phyloP scores from a whole-genome alignment of 2,113 vertebrate species.

The Cricetomys ansorgei region DNA sequence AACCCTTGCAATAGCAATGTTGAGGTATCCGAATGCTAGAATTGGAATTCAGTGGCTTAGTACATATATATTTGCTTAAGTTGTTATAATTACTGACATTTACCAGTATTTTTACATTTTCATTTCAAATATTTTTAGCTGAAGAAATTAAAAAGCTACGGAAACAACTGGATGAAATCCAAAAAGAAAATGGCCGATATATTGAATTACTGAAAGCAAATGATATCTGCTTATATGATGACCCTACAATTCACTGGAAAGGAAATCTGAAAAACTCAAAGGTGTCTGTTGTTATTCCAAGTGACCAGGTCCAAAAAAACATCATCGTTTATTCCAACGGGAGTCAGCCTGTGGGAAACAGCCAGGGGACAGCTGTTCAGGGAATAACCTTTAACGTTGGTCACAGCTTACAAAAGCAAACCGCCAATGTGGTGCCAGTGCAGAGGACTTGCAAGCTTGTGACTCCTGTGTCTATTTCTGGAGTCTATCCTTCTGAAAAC shows the following conservation, averaged over 20 bases:
- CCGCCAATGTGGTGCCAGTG: constrained; percentile 91
- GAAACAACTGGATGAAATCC: constrained; percentile 94
- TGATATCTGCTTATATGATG: constrained; percentile 96
- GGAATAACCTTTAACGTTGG: constrained; percentile 88
- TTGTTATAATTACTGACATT: constrained; percentile 50
- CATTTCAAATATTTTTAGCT: constrained; percentile 88
- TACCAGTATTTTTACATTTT: constrained; percentile 32
- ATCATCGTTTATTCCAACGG: constrained; percentile 96
- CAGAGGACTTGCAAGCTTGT: constrained; percentile 91
- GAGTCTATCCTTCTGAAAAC: constrained; percentile 90
- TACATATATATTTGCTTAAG: background rate
- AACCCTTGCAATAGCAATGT: background rate
- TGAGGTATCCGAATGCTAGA: constrained; percentile 14
- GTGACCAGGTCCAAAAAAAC: constrained; percentile 94
- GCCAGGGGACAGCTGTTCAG: constrained; percentile 88
- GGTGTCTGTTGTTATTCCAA: constrained; percentile 93
- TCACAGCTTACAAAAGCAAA: constrained; percentile 91
- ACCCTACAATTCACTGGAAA: constrained; percentile 98
- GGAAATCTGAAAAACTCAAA: constrained; percentile 94
- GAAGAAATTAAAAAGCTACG: constrained; percentile 96
- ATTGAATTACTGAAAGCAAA: constrained; percentile 97
- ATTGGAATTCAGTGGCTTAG: constrained; percentile 37
- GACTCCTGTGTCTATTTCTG: constrained; percentile 87
- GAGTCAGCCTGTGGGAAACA: constrained; percentile 89
- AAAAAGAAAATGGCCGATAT: constrained; percentile 95